Percentiles rank a stretch among this genome's conserved stretches.
Evolutionary conservation across 2,113 vertebrate species (phyloP).

Genomic region (Misgurnus mizolepis): DNA sequence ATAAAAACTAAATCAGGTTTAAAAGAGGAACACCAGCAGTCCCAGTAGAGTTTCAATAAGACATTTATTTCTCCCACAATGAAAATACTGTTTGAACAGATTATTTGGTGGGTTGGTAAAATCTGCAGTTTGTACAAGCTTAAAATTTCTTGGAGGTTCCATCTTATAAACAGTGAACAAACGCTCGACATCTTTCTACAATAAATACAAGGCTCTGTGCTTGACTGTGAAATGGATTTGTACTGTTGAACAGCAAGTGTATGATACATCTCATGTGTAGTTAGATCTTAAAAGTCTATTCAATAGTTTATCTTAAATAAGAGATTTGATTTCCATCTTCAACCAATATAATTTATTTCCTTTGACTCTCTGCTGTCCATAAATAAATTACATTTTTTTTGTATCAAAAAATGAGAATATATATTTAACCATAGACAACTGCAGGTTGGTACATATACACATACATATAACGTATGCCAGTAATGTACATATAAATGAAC

Average conservation of each 20-base stretch:
- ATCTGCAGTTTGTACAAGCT: constrained; percentile 91
- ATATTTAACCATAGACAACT: constrained; percentile 68
- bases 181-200: constrained; percentile 87
- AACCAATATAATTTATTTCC: constrained; percentile 77
- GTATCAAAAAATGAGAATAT: constrained; percentile 81
- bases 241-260: constrained; percentile 74
- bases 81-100: constrained; percentile 92
- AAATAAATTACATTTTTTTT: constrained; percentile 87
- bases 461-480: constrained; percentile 50
- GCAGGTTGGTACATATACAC: constrained; percentile 52
- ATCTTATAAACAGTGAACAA: constrained; percentile 87
- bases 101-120: constrained; percentile 87
- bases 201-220: constrained; percentile 92
- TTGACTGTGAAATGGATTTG: constrained; percentile 76
- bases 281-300: constrained; percentile 63
- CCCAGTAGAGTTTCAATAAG: constrained; percentile 72
- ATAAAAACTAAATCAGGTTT: background rate
- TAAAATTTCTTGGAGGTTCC: constrained; percentile 84
- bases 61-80: constrained; percentile 90
- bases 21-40: background rate
- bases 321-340: constrained; percentile 67
- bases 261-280: constrained; percentile 70
- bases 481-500: constrained; percentile 32
- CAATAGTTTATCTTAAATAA: constrained; percentile 73
- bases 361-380: constrained; percentile 71